phyloP scores from a whole-genome alignment of 92 coral and sea anemone species.

The Palythoa grandis region DNA sequence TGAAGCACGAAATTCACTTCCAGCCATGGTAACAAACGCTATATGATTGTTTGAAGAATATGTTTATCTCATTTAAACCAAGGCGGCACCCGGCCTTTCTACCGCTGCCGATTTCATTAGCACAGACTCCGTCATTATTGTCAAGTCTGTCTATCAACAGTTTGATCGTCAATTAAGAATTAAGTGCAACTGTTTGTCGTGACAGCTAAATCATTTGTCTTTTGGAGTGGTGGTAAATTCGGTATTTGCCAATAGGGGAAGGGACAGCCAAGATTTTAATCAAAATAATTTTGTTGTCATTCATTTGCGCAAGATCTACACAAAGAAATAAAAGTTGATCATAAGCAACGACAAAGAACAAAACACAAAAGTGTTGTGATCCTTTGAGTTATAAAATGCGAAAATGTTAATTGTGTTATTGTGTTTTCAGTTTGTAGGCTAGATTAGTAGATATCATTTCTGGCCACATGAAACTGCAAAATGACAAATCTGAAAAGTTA shows the following conservation, averaged over 20 bases:
- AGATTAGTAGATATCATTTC: too few species aligned
- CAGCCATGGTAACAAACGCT: slow-evolving; percentile 30
- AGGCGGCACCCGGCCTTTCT: slow-evolving; percentile 18
- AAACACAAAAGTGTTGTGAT: background rate
- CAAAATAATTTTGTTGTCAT: background rate
- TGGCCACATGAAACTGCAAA: too few species aligned
- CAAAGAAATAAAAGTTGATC: background rate
- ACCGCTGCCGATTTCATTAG: slow-evolving; percentile 41
- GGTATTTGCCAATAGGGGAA: background rate
- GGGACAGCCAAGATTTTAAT: background rate
- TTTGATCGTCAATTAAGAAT: slow-evolving; percentile 40
- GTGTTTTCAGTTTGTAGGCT: too few species aligned
- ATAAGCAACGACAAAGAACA: background rate
- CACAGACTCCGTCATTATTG: slow-evolving; percentile 33
- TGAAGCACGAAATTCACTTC: slow-evolving; percentile 24
- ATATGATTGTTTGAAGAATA: background rate
- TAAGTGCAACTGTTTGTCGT: slow-evolving; percentile 23
- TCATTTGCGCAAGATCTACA: background rate
- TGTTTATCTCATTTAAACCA: slow-evolving; percentile 35
- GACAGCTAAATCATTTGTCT: slow-evolving; percentile 6
- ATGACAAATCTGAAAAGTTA: too few species aligned
- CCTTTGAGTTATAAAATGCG: background rate
- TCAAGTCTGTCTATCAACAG: slow-evolving; percentile 30
- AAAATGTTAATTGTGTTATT: too few species aligned
- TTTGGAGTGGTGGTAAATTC: background rate